Base-by-base conservation (phyloP, 2,888 invertebrate species). In the Sympetrum striolatum region DNA sequence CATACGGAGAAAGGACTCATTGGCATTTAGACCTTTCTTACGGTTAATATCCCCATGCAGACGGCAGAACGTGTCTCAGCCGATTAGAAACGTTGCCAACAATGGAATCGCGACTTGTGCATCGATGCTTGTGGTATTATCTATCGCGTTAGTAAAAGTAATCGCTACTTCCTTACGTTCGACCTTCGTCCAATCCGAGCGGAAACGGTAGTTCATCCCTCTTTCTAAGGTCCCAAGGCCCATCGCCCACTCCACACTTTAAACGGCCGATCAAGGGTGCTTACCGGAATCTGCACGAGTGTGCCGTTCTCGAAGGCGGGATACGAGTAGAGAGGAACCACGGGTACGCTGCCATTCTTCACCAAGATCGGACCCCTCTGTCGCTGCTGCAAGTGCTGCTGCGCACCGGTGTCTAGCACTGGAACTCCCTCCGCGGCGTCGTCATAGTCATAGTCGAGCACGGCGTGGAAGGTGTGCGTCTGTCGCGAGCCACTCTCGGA, bases 201-300 rank as follows among this genome's bases (percentile, higher is more conserved):
- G 14, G 73, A 73, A 53, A 73, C 73, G 73, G 73, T 73, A 73
- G 73, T 25, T 31, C 31, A 25, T 73, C 73, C 73, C 73, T 25
- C 73, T 22, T 64, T 25, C 64, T 73, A 8, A 12, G 73, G 73
- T 22, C 31, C 73, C 73, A 73, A 73, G 73, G 73, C 73, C 73
- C 73, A 73, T 73, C 73, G 73, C 73, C 73, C 73, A 31, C 25
- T 10, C 44, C 73, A 31, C 73, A 25, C 14, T 73, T 73, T 73
- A 73, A 25, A 73, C 64, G 64, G 25, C 25, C 22, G 64, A 8
- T 64, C 25, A 64, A 64, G n/a, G 64, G 64, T 37, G 96, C 97
- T 97, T 94, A 98, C 98, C 95, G 98, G 98, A 95, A 98, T 98
- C 95, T 98, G 98, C 92, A 98, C 96, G 94, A 97, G 96, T 82